Evolutionary conservation across 2,113 vertebrate genomes (phyloP), one percentile per base, ranked within the genome.

Genomic region (Gopherus flavomarginatus): DNA sequence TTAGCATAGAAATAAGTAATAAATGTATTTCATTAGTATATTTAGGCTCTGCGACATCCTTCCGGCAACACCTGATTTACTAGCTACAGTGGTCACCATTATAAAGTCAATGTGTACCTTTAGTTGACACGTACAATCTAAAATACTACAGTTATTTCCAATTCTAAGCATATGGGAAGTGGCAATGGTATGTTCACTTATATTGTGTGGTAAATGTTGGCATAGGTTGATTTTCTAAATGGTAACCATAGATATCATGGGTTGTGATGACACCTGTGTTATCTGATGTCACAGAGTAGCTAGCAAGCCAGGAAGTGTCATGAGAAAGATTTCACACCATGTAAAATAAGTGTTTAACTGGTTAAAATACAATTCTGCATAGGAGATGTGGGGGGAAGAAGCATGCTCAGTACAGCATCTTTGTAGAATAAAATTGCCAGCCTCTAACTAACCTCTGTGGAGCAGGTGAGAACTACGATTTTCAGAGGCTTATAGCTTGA

Each of bases 311-410:
- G 35, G 6, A 86, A 86, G 42, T 85, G 62, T 26, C 42, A 53
- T 62, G 57, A 49, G 9, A 26, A 31, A 88, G 42, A 19, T 77
- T 88, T 80, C 35, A 29, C 31, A 62, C 50, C 26, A 31, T 47
- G 53, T 42, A 85, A 65, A 65, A 65, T 65, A 65, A 65, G 31
- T n/a, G 8, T 19, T 81, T 50, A 21, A 8, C 5, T 22, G 80
- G 17, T n/a, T 56, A 10, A 42, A 85, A 65, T 0, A 0, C 5
- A 11, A 16, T 72, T 59, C n/a, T 56, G 13, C 31, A 35, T 0
- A 59, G 62, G 47, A 84, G 44, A 44, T 49, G 27, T 59, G 87
- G 53, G 22, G 65, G 75, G 57, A 42, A 35, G 85, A 53, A 83
- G 50, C n/a, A 49, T 77, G 83, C 78, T 91, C 65, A 50, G 59